Evolutionary conservation across 2,113 vertebrate species (phyloP), one percentile per base, ranked within the genome.

Genomic region (Sitta europaea): DNA sequence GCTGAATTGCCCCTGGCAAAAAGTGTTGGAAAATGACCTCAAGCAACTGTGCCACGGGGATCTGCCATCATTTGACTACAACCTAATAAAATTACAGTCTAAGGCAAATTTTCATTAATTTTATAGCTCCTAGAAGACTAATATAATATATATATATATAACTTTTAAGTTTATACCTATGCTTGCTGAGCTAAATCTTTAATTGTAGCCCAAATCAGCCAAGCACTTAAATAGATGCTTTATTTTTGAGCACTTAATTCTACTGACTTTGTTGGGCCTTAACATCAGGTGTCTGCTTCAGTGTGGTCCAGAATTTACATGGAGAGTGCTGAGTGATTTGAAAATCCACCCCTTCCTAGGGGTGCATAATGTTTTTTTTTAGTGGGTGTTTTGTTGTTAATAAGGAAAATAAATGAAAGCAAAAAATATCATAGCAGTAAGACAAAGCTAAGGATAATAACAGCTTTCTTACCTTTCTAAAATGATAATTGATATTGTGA

Each of bases 91-190:
- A 82, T 47, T 75, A 65, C 81, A 73, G 73, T 90, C 76, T 92
- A 89, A 94, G 91, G 84, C 77, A 96, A 96, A 97, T 96, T 94
- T 95, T 95, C 94, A 95, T 96, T 95, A 92, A 87, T 95, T 91
- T 96, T 88, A 96, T 73, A 70, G 53, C 66, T 75, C 93, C 94
- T 90, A 14, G 25, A 95, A 94, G 94, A 47, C 58, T 89, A 72
- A 72, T 94, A 54, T 35, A 92, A 91, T 45, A 79, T 23, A 76
- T 83, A 90, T 45, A 77, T 23, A 61, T 94, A 33, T 72, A 93
- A 86, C 58, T 95, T 96, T 86, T 70, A 90, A 79, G 88, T 90
- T 93, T 86, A 83, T 79, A 88, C 33, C 85, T 93, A 23, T 62
- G 45, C 92, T 96, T 80, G 71, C 94, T 86, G 92, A 95, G 62